phyloP scores from a whole-genome alignment of 2,888 invertebrate genomes.

The Callyntrura guangdongensis region DNA sequence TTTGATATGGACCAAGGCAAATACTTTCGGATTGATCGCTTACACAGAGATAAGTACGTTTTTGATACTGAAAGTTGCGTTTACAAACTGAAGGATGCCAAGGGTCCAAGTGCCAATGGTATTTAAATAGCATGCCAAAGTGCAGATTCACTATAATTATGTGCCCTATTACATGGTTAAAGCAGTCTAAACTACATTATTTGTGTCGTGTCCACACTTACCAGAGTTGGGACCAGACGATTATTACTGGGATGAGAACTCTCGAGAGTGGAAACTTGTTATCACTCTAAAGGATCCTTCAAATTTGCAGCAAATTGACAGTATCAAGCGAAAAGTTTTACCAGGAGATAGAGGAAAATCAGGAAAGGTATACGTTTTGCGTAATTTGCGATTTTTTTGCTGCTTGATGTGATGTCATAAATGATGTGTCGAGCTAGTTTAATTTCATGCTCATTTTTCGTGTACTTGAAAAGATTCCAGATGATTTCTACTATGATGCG shows the following conservation, averaged over 20 bases:
- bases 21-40: constrained; percentile 52
- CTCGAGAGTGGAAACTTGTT: constrained; percentile 54
- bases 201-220: too few relatives aligned
- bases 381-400: background rate
- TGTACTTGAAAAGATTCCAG: constrained; percentile 46
- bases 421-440: too few relatives aligned
- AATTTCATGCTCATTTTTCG: too few relatives aligned
- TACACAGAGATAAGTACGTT: constrained; percentile 48
- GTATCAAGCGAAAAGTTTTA: constrained; percentile 54
- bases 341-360: constrained; percentile 68
- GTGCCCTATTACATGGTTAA: too few relatives aligned
- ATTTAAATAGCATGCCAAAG: background rate
- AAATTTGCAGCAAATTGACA: constrained; percentile 30
- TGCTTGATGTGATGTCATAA: background rate
- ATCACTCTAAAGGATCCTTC: constrained; percentile 46
- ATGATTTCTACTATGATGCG: constrained; percentile 76
- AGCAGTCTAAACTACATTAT: too few relatives aligned
- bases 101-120: constrained; percentile 74
- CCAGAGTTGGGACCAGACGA: constrained; percentile 57
- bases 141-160: background rate
- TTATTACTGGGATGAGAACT: constrained; percentile 67
- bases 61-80: constrained; percentile 50
- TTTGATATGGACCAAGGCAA: constrained; percentile 68
- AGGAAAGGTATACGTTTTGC: constrained; percentile 44
- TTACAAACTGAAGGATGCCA: constrained; percentile 65